Conservation (phyloP, 2,888 invertebrate species). For the Ptychoptera contaminata region DNA sequence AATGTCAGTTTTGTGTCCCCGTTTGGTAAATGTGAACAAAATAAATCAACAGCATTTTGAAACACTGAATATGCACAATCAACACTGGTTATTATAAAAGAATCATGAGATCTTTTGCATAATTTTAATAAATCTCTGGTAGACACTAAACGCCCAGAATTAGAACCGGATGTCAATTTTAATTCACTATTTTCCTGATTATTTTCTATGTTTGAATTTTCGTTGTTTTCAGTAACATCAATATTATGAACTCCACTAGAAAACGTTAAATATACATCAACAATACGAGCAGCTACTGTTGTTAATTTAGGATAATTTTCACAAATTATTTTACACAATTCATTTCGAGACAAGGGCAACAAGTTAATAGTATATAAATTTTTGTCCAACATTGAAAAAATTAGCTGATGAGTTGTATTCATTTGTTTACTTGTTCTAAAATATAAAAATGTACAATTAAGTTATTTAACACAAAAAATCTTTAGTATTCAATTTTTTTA, state of each 20-base stretch:
- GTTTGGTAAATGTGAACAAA: constrained; percentile 63
- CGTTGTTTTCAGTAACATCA: not conserved
- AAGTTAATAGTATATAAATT: constrained; percentile 68
- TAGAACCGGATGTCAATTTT: constrained; percentile 13
- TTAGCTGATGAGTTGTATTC: constrained; percentile 35
- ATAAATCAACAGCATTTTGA: constrained; percentile 83
- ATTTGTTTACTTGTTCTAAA: constrained; percentile 25
- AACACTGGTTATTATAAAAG: constrained; percentile 54
- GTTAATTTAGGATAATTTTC: constrained; percentile 50
- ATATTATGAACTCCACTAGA: constrained; percentile 47
- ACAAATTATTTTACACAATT: constrained; percentile 57
- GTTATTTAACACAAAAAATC: not conserved
- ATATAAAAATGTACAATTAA: constrained; percentile 1
- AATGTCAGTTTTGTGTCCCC: constrained; percentile 46
- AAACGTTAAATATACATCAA: constrained; percentile 71
- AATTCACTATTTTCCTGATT: not conserved
- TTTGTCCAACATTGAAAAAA: constrained; percentile 59
- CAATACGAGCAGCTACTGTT: constrained; percentile 59
- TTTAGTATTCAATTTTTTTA: not conserved
- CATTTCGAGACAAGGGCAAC: constrained; percentile 57
- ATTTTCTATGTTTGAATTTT: not conserved
- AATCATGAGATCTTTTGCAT: constrained; percentile 61
- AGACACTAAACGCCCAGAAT: constrained; percentile 48
- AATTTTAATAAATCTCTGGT: constrained; percentile 86
- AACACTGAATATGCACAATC: constrained; percentile 36